These are phyloP conservation scores for Eilema sororculum DNA, from an alignment of 2,888 invertebrate species.

Conservation along the genomic window DNA sequence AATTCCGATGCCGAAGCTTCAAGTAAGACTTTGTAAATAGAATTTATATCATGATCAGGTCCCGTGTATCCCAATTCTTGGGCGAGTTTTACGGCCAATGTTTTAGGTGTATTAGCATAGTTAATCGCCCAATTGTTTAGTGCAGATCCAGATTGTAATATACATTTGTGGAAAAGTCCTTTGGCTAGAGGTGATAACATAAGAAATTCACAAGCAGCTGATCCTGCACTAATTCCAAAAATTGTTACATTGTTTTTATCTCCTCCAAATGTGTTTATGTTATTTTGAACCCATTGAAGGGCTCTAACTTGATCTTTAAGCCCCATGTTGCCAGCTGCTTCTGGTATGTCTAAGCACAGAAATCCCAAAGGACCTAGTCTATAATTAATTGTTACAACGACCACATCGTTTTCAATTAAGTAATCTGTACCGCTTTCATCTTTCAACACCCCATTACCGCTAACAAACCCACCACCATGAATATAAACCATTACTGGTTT, in stretches of 20 bases:
- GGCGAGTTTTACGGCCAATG: slow-evolving; percentile 50
- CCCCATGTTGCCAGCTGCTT: slow-evolving; percentile 73
- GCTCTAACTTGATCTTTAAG: slow-evolving; percentile 71
- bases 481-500: slow-evolving; percentile 69
- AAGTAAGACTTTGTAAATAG: slow-evolving; percentile 55
- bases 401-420: slow-evolving; percentile 64
- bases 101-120: slow-evolving; percentile 45
- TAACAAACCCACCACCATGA: slow-evolving; percentile 74
- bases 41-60: slow-evolving; percentile 43
- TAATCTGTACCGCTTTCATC: slow-evolving; percentile 66
- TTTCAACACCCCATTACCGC: slow-evolving; percentile 64
- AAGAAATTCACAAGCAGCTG: slow-evolving; percentile 64
- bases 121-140: slow-evolving; percentile 67
- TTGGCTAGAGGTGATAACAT: slow-evolving; percentile 60
- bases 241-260: slow-evolving; percentile 69
- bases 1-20: slow-evolving; percentile 43
- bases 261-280: slow-evolving; percentile 66
- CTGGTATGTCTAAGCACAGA: slow-evolving; percentile 64
- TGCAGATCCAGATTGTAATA: slow-evolving; percentile 66
- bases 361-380: slow-evolving; percentile 75
- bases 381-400: slow-evolving; percentile 76
- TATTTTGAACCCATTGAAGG: slow-evolving; percentile 67
- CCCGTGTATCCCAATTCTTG: slow-evolving; percentile 56
- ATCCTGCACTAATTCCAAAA: slow-evolving; percentile 69
- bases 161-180: slow-evolving; percentile 70